These are phyloP conservation scores for Hemaris fuciformis DNA, from an alignment of 2,888 invertebrate genomes.

Conservation along the genomic window DNA sequence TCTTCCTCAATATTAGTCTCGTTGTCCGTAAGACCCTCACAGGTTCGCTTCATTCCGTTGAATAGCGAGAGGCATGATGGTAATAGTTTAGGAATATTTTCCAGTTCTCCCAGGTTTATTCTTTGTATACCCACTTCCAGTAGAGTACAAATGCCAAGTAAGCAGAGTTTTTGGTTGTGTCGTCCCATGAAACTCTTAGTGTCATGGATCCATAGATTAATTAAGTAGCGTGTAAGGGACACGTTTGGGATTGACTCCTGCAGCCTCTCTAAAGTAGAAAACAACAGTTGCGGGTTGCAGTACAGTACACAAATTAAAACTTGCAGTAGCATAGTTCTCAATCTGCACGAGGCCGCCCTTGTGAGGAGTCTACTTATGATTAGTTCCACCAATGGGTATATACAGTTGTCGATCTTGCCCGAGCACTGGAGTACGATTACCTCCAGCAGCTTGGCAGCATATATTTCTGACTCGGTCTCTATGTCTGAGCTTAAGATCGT, in stretches of 20 bases:
- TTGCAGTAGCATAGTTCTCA: slow-evolving; percentile 94
- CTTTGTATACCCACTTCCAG: slow-evolving; percentile 89
- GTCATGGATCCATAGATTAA: slow-evolving; percentile 98
- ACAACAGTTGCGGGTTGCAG: slow-evolving; percentile 91
- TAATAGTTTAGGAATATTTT: slow-evolving; percentile 88
- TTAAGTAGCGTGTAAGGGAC: slow-evolving; percentile 93
- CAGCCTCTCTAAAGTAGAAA: slow-evolving; percentile 90
- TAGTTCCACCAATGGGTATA: slow-evolving; percentile 94
- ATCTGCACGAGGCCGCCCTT: slow-evolving; percentile 95
- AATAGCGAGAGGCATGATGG: slow-evolving; percentile 95
- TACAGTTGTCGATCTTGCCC: slow-evolving; percentile 93
- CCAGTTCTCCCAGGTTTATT: slow-evolving; percentile 88
- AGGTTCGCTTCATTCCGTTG: slow-evolving; percentile 96
- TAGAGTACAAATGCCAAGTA: slow-evolving; percentile 94
- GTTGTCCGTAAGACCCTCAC: slow-evolving; percentile 90
- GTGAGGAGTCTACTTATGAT: slow-evolving; percentile 92
- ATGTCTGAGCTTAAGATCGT: slow-evolving; percentile 81
- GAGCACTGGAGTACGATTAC: slow-evolving; percentile 97
- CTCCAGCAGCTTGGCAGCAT: slow-evolving; percentile 98
- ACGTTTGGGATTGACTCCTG: slow-evolving; percentile 88
- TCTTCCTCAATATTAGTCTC: slow-evolving; percentile 92
- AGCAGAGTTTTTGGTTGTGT: slow-evolving; percentile 96
- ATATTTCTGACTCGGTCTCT: slow-evolving; percentile 93
- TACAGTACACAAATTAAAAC: slow-evolving; percentile 97
- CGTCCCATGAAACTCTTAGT: slow-evolving; percentile 96